These are phyloP conservation scores for Lepilemur ruficaudatus DNA, from an alignment of 2,797 vertebrate species.

Conservation along the genomic window DNA sequence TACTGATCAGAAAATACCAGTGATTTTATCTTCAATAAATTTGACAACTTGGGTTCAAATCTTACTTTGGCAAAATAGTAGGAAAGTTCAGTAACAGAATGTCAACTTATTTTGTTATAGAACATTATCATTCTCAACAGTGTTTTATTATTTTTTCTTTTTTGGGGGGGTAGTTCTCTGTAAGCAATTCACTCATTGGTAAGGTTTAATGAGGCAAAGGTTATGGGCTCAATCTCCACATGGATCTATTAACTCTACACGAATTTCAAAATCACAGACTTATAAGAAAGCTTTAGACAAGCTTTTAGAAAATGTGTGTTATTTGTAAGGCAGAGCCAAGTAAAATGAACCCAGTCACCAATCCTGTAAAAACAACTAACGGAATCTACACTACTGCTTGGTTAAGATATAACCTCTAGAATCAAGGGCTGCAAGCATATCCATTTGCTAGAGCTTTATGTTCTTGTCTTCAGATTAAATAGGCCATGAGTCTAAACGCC, in stretches of 20 bases:
- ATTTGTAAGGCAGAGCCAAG: background rate
- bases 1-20: background rate
- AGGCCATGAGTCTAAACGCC: background rate
- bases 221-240: background rate
- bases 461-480: background rate
- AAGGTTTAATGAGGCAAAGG: background rate
- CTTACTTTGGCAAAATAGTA: background rate
- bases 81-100: constrained; percentile 4
- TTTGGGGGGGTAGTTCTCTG: background rate
- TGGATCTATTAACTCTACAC: background rate
- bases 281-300: background rate
- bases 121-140: background rate
- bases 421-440: background rate
- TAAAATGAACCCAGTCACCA: background rate
- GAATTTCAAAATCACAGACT: background rate
- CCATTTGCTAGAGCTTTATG: background rate
- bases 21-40: background rate
- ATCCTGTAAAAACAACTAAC: background rate
- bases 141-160: background rate
- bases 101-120: background rate
- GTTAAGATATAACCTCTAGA: background rate
- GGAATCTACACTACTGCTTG: background rate
- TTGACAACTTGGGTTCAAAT: background rate
- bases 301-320: background rate
- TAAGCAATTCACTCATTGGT: background rate